A percentile compares a stretch with the other conserved stretches of the same genome.
Conservation (phyloP, 37 sponge, comb jelly and placozoan genomes). For the Geodia barretti region DNA sequence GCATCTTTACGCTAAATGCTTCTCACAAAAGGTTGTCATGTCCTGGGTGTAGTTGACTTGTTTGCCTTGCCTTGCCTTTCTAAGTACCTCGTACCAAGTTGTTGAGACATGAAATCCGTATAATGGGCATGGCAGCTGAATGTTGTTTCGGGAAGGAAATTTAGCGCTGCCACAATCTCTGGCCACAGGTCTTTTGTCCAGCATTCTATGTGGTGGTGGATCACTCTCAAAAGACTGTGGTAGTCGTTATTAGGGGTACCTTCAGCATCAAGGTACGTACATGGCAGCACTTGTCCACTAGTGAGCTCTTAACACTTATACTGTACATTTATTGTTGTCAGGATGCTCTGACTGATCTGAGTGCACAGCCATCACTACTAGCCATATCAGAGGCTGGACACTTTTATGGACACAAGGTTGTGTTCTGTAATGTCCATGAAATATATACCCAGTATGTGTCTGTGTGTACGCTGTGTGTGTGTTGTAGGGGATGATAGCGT, state of each 20-base stretch:
- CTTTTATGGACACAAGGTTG: conserved; percentile 67
- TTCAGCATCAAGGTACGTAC: conserved; percentile 61
- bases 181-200: conserved; percentile 75
- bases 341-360: conserved; percentile 67
- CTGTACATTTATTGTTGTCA: conserved; percentile 17
- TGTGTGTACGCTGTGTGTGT: not conserved
- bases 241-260: conserved; percentile 81
- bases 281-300: not conserved
- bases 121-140: too few relatives aligned
- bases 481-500: conserved; percentile 48
- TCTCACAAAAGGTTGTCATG: too few relatives aligned
- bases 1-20: too few relatives aligned
- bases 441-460: too few relatives aligned
- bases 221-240: conserved; percentile 66
- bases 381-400: conserved; percentile 20
- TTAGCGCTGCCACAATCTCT: too few relatives aligned
- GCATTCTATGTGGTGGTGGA: conserved; percentile 92
- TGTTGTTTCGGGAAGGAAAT: too few relatives aligned
- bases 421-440: too few relatives aligned
- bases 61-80: too few relatives aligned
- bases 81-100: too few relatives aligned
- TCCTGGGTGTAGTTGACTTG: too few relatives aligned
- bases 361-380: conserved; percentile 54
- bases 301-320: too few relatives aligned
- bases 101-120: too few relatives aligned